Evolutionary conservation across 2,797 vertebrate genomes (phyloP).

Genomic region (Ibycter americanus): DNA sequence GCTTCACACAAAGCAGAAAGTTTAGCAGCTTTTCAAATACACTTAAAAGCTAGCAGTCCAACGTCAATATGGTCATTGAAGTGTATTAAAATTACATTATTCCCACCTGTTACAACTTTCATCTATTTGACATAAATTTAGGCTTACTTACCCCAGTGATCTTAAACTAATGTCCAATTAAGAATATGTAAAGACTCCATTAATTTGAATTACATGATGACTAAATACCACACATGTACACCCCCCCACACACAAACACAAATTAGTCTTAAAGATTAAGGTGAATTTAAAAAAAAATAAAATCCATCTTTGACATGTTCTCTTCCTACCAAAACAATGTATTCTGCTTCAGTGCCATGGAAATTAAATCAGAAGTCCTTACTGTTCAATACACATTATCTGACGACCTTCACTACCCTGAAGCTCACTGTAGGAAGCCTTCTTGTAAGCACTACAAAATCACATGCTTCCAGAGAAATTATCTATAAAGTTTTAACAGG

Average conservation of each 20-base stretch:
- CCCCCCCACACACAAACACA: background rate
- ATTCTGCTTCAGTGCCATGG: background rate
- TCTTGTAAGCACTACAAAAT: background rate
- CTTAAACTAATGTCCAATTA: background rate
- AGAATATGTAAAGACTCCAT: background rate
- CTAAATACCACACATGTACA: background rate
- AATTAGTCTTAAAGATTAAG: background rate
- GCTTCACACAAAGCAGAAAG: conserved; percentile 78
- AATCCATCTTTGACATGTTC: background rate
- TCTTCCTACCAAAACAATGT: background rate
- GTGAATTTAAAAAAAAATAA: background rate
- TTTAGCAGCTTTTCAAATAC: background rate
- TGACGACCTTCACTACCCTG: background rate
- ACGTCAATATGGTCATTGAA: background rate
- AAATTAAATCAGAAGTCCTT: background rate
- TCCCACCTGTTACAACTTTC: background rate
- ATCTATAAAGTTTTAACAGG: background rate
- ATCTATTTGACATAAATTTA: background rate
- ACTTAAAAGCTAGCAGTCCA: background rate
- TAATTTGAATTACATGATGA: background rate
- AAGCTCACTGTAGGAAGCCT: background rate
- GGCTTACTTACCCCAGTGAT: background rate
- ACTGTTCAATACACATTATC: background rate
- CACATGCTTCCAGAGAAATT: background rate
- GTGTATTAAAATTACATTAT: background rate